phyloP scores from a whole-genome alignment of 2,888 invertebrate genomes.

The Gastrophysa polygoni region DNA sequence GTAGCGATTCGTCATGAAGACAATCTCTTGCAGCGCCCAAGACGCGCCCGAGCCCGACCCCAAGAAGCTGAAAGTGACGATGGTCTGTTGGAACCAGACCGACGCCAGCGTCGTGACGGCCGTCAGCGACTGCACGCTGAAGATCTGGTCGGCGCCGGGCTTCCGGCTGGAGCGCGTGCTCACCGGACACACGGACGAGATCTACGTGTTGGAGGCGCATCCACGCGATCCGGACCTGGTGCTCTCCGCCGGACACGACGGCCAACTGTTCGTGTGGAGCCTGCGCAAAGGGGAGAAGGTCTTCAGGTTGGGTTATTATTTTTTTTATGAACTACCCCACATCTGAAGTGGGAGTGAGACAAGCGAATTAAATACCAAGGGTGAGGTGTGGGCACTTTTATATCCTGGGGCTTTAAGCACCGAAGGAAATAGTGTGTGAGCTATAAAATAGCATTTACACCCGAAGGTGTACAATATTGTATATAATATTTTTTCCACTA shows the following conservation, averaged over 20 bases:
- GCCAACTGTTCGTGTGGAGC: constrained; percentile 87
- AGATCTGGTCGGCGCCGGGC: constrained; percentile 80
- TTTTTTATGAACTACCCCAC: no score
- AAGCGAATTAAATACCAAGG: no score
- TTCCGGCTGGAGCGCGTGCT: constrained; percentile 71
- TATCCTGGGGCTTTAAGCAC: no score
- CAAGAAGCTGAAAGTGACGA: constrained; percentile 81
- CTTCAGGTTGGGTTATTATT: no score
- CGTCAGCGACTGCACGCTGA: constrained; percentile 81
- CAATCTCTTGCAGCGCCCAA: constrained; percentile 25
- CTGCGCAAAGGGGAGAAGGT: constrained; percentile 67
- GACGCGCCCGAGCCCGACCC: constrained; percentile 51
- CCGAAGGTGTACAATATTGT: no score
- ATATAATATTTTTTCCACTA: no score
- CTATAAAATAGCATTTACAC: no score
- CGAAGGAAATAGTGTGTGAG: no score
- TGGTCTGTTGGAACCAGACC: constrained; percentile 94
- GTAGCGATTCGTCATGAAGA: no score
- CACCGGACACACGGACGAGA: constrained; percentile 87
- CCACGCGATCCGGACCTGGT: constrained; percentile 83
- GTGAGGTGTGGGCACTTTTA: no score
- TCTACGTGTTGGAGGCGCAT: constrained; percentile 93
- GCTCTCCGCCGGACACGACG: constrained; percentile 96
- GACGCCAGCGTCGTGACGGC: constrained; percentile 90
- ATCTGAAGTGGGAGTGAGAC: no score